Base-by-base conservation (phyloP, 92 coral and sea anemone species). In the Montipora capitata region DNA sequence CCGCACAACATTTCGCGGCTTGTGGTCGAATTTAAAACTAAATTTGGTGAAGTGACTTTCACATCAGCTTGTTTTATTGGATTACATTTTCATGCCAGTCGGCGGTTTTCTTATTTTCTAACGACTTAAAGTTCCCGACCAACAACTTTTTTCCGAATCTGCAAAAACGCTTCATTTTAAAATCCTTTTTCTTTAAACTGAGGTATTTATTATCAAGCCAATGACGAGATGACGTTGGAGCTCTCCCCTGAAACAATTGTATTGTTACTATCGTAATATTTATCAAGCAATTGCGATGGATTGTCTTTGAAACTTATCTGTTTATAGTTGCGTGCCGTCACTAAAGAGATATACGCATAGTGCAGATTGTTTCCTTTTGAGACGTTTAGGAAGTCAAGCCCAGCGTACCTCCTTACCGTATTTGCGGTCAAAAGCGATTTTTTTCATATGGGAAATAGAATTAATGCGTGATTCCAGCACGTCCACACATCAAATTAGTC, bases 261-360 rank as follows among this genome's bases (percentile, higher is more conserved):
- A 9, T 10, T 62, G 20, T 4, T n/a, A 0, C 18, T 4, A 44
- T 39, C 61, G 14, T 54, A 54, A 54, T 11, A 11, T 54, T 54
- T 54, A 12, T 54, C 3, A 8, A 3, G 61, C 15, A 45, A 8
- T 54, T 12, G 3, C 3, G 43, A 17, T 43, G 49, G 1, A 68
- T 10, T 14, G 49, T 44, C 7, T 11, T 17, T 35, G 52, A 61
- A 45, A 52, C 74, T 18, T 40, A 79, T 27, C 51, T 48, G 7
- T 35, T 80, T 40, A 74, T 14, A 11, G 14, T 81, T 68, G 85
- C 85, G 76, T 68, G 85, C 85, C 58, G 76, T 81, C 6, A 52
- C 54, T 81, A 39, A 52, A 81, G 54, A 56, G 63, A 81, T 67
- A 68, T 54, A 11, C 41, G 76, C 77, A 54, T 68, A 69, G 75